These are phyloP conservation scores for Sciurus niger DNA, from an alignment of 2,113 vertebrate genomes.

Conservation along the genomic window DNA sequence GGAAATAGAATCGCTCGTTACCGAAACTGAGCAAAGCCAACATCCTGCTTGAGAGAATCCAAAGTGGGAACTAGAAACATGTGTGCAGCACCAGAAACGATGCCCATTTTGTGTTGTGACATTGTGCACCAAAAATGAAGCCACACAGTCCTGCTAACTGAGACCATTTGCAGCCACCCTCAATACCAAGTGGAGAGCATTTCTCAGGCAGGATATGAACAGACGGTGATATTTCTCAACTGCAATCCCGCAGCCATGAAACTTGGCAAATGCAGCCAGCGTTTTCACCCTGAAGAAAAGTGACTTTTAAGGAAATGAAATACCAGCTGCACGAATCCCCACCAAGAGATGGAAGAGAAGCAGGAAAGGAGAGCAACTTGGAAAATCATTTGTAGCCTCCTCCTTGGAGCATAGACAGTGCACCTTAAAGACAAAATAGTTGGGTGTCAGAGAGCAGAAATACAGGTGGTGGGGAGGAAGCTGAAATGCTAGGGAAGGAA, in stretches of 20 bases:
- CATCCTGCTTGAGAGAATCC: not conserved
- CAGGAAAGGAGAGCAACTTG: not conserved
- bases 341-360: not conserved
- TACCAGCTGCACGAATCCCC: slow-evolving; percentile 38
- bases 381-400: not conserved
- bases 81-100: not conserved
- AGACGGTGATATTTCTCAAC: slow-evolving; percentile 71
- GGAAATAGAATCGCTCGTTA: not conserved
- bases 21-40: not conserved
- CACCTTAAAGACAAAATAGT: rapidly evolving
- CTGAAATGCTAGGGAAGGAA: not conserved
- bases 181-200: not conserved
- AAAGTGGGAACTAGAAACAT: not conserved
- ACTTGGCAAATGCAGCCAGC: not conserved
- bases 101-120: not conserved
- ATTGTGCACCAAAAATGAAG: not conserved
- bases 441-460: not conserved
- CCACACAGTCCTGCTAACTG: not conserved
- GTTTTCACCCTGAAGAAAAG: slow-evolving; percentile 62
- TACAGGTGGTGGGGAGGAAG: rapidly evolving
- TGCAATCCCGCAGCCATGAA: slow-evolving; percentile 31
- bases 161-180: slow-evolving; percentile 37
- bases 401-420: not conserved
- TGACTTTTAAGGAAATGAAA: slow-evolving; percentile 66
- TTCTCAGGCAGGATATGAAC: slow-evolving; percentile 49